Percentiles rank a stretch among this genome's conserved stretches.
phyloP scores from a whole-genome alignment of 2,113 vertebrate species.

The Malurus cyaneus region DNA sequence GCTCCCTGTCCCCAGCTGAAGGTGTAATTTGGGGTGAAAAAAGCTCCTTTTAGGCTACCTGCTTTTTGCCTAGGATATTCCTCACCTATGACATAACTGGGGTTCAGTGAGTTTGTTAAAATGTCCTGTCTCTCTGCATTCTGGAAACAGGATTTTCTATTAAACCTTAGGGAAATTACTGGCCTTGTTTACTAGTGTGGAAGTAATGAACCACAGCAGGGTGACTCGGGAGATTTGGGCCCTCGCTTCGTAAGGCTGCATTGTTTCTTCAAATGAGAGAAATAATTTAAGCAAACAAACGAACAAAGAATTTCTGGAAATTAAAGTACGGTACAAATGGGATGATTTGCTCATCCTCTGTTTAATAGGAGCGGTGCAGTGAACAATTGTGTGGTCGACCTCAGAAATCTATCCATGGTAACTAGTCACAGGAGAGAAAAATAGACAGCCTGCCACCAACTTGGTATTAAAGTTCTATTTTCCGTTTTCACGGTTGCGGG shows the following conservation, averaged over 20 bases:
- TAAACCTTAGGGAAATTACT: conserved; percentile 58
- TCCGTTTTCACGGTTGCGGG: neutral
- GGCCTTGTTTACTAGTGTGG: conserved; percentile 19
- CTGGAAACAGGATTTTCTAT: conserved; percentile 31
- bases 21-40: neutral
- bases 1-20: neutral
- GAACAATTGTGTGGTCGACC: conserved; percentile 47
- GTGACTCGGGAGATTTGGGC: conserved; percentile 34
- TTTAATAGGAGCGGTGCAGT: conserved; percentile 1
- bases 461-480: conserved; percentile 43
- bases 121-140: neutral
- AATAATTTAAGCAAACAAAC: conserved; percentile 65
- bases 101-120: neutral
- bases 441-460: conserved; percentile 45
- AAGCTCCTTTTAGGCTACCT: neutral
- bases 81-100: neutral
- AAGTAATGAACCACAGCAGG: conserved; percentile 49
- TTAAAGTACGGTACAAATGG: neutral
- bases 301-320: conserved; percentile 61
- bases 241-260: neutral
- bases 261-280: conserved; percentile 62
- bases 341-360: conserved; percentile 40
- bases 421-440: conserved; percentile 47
- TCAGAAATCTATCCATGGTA: conserved; percentile 64
- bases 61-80: neutral